phyloP scores from a whole-genome alignment of 2,113 vertebrate genomes.

The Heliornis fulica region DNA sequence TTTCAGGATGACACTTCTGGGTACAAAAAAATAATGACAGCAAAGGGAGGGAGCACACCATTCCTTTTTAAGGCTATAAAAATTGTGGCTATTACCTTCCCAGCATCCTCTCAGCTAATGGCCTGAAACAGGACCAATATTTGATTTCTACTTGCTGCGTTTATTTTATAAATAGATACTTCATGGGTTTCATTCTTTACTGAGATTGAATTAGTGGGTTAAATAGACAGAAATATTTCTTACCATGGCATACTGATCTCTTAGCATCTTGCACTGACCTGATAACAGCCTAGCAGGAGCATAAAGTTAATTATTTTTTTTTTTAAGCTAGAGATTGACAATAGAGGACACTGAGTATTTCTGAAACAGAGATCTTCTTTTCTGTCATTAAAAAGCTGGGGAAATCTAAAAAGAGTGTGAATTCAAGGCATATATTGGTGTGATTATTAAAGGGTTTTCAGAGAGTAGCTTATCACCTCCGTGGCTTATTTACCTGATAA shows the following conservation, averaged over 20 bases:
- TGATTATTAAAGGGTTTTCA: neutral
- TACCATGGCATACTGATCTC: constrained; percentile 6
- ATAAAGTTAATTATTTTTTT: constrained; percentile 54
- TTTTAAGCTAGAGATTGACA: constrained; percentile 21
- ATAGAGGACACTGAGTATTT: constrained; percentile 37
- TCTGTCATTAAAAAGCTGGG: neutral
- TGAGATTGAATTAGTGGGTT: constrained; percentile 59
- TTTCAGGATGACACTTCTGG: neutral
- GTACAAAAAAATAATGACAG: neutral
- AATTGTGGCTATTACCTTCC: neutral
- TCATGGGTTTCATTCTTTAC: constrained; percentile 51
- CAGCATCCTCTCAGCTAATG: constrained; percentile 30
- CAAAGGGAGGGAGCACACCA: neutral
- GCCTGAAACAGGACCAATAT: constrained; percentile 58
- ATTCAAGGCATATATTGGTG: constrained; percentile 3
- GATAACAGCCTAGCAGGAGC: constrained; percentile 46
- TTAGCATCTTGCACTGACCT: constrained; percentile 54
- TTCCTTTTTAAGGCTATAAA: neutral
- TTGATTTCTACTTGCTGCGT: constrained; percentile 55
- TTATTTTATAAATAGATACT: constrained; percentile 66
- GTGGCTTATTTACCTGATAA: constrained; percentile 34
- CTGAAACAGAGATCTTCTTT: neutral
- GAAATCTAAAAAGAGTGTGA: neutral
- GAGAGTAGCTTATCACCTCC: constrained; percentile 39
- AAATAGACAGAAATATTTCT: constrained; percentile 58